phyloP scores from a whole-genome alignment of 2,888 invertebrate species.

The Plebejus anna region DNA sequence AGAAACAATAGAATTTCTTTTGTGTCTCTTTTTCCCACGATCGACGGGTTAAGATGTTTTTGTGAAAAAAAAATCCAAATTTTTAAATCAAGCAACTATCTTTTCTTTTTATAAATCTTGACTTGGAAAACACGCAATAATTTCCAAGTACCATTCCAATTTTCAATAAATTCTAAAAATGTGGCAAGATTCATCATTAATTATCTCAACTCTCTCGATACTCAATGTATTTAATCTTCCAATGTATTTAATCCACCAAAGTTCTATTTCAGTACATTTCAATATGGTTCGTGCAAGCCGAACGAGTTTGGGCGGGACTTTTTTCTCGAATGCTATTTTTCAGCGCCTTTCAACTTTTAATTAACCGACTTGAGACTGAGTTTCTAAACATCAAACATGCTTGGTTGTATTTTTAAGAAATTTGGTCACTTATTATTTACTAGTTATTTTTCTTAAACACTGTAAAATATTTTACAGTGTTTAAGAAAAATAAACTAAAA shows the following conservation, averaged over 20 bases:
- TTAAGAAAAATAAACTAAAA: no score
- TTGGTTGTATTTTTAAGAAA: not conserved
- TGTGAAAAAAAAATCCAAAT: no score
- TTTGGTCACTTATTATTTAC: not conserved
- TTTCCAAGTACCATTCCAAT: not conserved
- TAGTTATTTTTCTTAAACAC: no score
- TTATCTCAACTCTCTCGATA: constrained; percentile 1
- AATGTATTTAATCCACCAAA: not conserved
- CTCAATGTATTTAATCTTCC: not conserved
- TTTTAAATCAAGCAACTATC: no score
- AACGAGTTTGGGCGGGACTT: not conserved
- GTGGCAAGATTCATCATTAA: not conserved
- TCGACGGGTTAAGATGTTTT: no score
- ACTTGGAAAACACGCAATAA: not conserved
- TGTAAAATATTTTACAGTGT: no score
- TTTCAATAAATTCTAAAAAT: not conserved
- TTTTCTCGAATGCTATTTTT: not conserved
- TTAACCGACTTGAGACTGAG: not conserved
- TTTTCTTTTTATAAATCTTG: no score
- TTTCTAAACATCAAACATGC: not conserved
- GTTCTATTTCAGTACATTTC: constrained; percentile 11
- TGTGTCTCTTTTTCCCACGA: no score
- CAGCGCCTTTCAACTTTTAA: constrained; percentile 1
- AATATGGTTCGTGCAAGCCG: constrained; percentile 1
- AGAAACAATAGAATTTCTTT: no score